phyloP scores from a whole-genome alignment of 2,797 vertebrate genomes.

The Margarornis squamiger region DNA sequence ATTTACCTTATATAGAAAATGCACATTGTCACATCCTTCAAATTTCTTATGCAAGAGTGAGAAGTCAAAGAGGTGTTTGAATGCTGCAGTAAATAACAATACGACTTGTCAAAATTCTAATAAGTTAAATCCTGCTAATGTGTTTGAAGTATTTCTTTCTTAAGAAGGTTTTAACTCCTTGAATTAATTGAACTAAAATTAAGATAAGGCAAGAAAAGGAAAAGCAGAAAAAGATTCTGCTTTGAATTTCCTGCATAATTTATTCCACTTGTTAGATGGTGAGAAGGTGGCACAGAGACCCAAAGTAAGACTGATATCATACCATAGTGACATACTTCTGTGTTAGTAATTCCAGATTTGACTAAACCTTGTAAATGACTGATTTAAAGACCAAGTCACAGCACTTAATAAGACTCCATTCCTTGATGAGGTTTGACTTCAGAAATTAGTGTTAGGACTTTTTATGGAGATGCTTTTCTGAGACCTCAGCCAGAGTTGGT shows the following conservation, averaged over 20 bases:
- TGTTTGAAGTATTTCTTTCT: not conserved
- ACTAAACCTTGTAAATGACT: not conserved
- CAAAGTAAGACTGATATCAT: not conserved
- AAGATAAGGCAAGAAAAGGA: not conserved
- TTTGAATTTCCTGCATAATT: not conserved
- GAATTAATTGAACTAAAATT: not conserved
- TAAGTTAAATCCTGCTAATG: not conserved
- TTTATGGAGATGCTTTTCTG: not conserved
- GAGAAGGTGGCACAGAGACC: not conserved
- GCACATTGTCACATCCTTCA: not conserved
- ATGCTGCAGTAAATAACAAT: not conserved
- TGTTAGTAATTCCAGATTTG: not conserved
- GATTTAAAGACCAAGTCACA: not conserved
- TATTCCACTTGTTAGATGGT: not conserved
- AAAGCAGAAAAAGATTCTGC: not conserved
- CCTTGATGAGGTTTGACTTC: not conserved
- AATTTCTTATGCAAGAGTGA: conserved; percentile 33
- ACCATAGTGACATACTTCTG: not conserved
- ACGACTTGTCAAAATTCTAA: not conserved
- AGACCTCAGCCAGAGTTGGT: not conserved
- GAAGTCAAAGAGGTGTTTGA: not conserved
- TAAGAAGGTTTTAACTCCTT: not conserved
- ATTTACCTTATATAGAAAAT: conserved; percentile 33
- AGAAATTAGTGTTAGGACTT: not conserved
- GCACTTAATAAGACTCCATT: not conserved